Evolutionary conservation across 1,140 invertebrate genomes (phyloP).

Genomic region (Lordiphosa stackelbergi): DNA sequence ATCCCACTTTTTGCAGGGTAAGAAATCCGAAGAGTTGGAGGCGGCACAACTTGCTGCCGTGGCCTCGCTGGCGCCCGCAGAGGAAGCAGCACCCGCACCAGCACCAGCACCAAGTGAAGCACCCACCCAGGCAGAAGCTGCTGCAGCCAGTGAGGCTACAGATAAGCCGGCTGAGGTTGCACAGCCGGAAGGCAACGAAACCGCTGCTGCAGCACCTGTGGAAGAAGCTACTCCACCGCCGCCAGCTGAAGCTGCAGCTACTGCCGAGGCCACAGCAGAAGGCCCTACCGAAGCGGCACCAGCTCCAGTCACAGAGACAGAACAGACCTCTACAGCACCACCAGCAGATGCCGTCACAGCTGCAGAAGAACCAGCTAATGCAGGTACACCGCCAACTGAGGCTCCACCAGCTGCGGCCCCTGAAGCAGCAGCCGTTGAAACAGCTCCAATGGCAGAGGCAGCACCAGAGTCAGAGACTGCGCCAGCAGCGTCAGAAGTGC

Average conservation of each 20-base stretch:
- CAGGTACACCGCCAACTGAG: too few species aligned
- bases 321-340: too few species aligned
- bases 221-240: neutral
- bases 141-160: too few species aligned
- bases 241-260: neutral
- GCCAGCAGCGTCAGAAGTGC: neutral
- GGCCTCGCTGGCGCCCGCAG: neutral
- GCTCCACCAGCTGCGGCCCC: too few species aligned
- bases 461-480: neutral
- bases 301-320: too few species aligned
- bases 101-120: neutral
- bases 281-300: too few species aligned
- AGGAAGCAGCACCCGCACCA: neutral
- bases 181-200: neutral
- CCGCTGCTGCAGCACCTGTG: neutral
- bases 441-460: neutral
- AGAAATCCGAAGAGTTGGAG: slow-evolving; percentile 9
- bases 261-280: neutral
- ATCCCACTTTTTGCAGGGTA: slow-evolving; percentile 3
- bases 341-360: too few species aligned
- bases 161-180: neutral
- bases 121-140: too few species aligned
- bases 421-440: too few species aligned
- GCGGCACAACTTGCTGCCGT: neutral
- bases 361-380: too few species aligned